These are phyloP conservation scores for Ligdia adustata DNA, from an alignment of 2,888 invertebrate genomes.

Conservation along the genomic window DNA sequence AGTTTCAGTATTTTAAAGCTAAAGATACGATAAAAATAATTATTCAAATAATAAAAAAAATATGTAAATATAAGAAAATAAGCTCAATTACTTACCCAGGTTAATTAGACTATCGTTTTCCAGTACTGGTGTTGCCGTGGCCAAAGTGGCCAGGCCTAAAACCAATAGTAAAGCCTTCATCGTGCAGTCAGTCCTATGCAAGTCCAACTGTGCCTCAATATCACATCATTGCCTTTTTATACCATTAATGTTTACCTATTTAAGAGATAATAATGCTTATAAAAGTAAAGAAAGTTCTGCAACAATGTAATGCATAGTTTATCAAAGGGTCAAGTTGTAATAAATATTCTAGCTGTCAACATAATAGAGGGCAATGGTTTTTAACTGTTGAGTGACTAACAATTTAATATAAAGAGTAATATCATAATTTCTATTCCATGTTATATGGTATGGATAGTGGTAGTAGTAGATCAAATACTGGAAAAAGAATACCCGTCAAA, in stretches of 20 bases:
- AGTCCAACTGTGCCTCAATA: conserved; percentile 57
- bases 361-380: neutral
- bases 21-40: too few relatives aligned
- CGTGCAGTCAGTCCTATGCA: conserved; percentile 55
- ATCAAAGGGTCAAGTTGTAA: conserved; percentile 24
- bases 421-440: too few relatives aligned
- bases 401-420: neutral
- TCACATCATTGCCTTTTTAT: conserved; percentile 47
- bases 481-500: too few relatives aligned
- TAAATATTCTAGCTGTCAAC: conserved; percentile 4
- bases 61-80: too few relatives aligned
- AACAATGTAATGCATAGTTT: conserved; percentile 25
- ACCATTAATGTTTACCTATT: conserved; percentile 28
- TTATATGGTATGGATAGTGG: too few relatives aligned
- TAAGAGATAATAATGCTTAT: conserved; percentile 30
- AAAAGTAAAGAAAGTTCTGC: conserved; percentile 9
- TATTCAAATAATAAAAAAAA: too few relatives aligned
- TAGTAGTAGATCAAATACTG: too few relatives aligned
- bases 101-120: conserved; percentile 46
- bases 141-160: conserved; percentile 63
- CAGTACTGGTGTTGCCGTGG: conserved; percentile 61
- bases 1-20: too few relatives aligned
- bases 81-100: conserved; percentile 57
- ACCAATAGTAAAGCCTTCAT: conserved; percentile 65
- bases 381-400: conserved; percentile 1